phyloP scores from a whole-genome alignment of 2,888 invertebrate genomes.

The Branchellion lobata region DNA sequence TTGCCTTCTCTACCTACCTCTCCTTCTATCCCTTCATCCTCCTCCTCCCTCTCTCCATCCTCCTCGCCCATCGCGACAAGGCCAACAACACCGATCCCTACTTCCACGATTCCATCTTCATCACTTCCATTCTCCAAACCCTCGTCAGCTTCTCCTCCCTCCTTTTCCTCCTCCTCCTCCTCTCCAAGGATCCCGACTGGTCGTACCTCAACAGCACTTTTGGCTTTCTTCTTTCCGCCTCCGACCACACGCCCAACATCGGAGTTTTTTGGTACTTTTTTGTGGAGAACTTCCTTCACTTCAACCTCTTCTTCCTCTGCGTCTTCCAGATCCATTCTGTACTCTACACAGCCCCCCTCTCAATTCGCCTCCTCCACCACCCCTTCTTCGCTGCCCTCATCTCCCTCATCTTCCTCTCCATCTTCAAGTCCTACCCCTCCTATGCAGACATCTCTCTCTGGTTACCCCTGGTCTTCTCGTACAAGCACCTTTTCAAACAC shows the following conservation, averaged over 20 bases:
- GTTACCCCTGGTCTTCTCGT: slow-evolving; percentile 71
- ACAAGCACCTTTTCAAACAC: background rate
- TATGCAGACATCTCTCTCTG: slow-evolving; percentile 92
- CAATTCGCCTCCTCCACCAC: slow-evolving; percentile 62
- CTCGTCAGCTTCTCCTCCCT: slow-evolving; percentile 42
- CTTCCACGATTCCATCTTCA: slow-evolving; percentile 1
- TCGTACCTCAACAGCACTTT: slow-evolving; percentile 70
- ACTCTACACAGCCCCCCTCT: slow-evolving; percentile 83
- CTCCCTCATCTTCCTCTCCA: slow-evolving; percentile 70
- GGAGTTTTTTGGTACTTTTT: slow-evolving; percentile 99
- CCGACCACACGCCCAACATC: slow-evolving; percentile 92
- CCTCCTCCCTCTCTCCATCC: slow-evolving; percentile 78
- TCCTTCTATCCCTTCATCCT: slow-evolving; percentile 75
- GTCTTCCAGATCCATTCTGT: slow-evolving; percentile 95
- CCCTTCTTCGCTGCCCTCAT: slow-evolving; percentile 64
- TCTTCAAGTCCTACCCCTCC: slow-evolving; percentile 95
- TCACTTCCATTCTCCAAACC: slow-evolving; percentile 48
- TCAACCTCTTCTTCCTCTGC: slow-evolving; percentile 87
- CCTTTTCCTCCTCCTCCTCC: slow-evolving; percentile 67
- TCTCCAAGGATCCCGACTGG: slow-evolving; percentile 68
- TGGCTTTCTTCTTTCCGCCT: slow-evolving; percentile 81
- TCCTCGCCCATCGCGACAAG: slow-evolving; percentile 64
- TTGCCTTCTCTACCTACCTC: slow-evolving; percentile 79
- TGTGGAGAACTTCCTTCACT: slow-evolving; percentile 99
- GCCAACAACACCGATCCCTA: background rate